Conservation (phyloP, 2,113 vertebrate species). For the Oostethus manadensis region DNA sequence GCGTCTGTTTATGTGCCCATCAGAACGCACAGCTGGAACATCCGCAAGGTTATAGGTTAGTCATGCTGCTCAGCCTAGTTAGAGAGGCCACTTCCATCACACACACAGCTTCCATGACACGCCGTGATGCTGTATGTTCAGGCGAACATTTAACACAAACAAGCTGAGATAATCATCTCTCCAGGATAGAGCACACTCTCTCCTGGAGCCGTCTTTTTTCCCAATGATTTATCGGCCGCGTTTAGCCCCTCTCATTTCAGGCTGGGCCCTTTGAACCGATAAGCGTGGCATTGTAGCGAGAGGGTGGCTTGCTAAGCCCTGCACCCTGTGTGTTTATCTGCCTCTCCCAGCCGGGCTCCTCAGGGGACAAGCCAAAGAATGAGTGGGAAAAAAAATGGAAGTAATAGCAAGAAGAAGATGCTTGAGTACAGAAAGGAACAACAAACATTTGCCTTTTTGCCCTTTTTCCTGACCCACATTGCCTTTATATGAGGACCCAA, state of each 20-base stretch:
- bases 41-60: neutral
- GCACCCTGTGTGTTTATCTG: slow-evolving; percentile 69
- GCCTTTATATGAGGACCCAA: slow-evolving; percentile 1
- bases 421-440: slow-evolving; percentile 31
- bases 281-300: slow-evolving; percentile 53
- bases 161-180: slow-evolving; percentile 39
- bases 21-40: slow-evolving; percentile 20
- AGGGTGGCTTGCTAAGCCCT: slow-evolving; percentile 57
- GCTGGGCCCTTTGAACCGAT: slow-evolving; percentile 58
- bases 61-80: neutral
- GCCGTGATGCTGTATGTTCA: neutral
- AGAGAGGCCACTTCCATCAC: neutral
- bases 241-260: slow-evolving; percentile 57
- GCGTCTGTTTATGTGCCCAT: slow-evolving; percentile 12
- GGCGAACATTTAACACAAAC: slow-evolving; percentile 15
- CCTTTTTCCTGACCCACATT: slow-evolving; percentile 33
- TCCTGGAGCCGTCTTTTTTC: slow-evolving; percentile 42
- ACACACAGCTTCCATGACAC: neutral
- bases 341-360: slow-evolving; percentile 71
- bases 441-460: slow-evolving; percentile 22
- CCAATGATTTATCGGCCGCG: slow-evolving; percentile 48
- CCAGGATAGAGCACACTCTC: slow-evolving; percentile 6
- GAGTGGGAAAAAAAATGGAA: slow-evolving; percentile 1
- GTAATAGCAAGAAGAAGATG: slow-evolving; percentile 11
- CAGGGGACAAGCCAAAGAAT: slow-evolving; percentile 51